Percentiles rank a stretch among this genome's conserved stretches.
These are phyloP conservation scores for Cryptosula pallasiana DNA, from an alignment of 2,888 invertebrate genomes.

Conservation along the genomic window DNA sequence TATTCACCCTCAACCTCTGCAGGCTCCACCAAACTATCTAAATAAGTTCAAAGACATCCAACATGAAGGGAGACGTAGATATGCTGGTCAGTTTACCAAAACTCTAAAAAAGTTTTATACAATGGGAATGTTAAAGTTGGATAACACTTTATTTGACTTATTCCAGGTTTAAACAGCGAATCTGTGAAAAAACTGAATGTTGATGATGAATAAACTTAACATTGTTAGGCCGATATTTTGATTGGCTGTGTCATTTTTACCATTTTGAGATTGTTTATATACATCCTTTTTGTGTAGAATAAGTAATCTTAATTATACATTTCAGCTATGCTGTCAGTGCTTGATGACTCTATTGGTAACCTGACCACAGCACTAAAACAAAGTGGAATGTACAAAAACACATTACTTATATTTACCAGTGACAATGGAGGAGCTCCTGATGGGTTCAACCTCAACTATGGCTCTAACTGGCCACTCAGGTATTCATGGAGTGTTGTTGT, in stretches of 20 bases:
- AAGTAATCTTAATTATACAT: too few relatives aligned
- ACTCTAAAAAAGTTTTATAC: too few relatives aligned
- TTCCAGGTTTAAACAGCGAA: too few relatives aligned
- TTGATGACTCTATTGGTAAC: conserved; percentile 4
- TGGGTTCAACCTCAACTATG: conserved; percentile 10
- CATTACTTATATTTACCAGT: conserved; percentile 9
- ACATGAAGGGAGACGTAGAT: conserved; percentile 67
- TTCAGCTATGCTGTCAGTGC: conserved; percentile 8
- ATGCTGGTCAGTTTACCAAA: conserved; percentile 76
- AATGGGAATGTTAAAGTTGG: too few relatives aligned
- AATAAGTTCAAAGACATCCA: conserved; percentile 65
- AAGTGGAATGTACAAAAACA: neutral
- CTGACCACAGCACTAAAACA: neutral
- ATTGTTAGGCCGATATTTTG: too few relatives aligned
- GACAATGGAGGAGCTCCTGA: conserved; percentile 3
- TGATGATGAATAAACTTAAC: too few relatives aligned
- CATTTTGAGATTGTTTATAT: too few relatives aligned
- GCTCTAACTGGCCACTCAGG: conserved; percentile 18
- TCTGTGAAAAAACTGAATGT: too few relatives aligned
- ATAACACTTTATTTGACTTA: too few relatives aligned
- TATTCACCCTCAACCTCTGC: conserved; percentile 74
- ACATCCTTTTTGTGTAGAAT: too few relatives aligned
- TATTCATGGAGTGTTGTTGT: neutral
- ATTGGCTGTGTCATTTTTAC: too few relatives aligned
- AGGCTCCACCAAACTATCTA: conserved; percentile 69